Evolutionary conservation across 2,113 vertebrate species (phyloP).

Genomic region (Saguinus imperator): DNA sequence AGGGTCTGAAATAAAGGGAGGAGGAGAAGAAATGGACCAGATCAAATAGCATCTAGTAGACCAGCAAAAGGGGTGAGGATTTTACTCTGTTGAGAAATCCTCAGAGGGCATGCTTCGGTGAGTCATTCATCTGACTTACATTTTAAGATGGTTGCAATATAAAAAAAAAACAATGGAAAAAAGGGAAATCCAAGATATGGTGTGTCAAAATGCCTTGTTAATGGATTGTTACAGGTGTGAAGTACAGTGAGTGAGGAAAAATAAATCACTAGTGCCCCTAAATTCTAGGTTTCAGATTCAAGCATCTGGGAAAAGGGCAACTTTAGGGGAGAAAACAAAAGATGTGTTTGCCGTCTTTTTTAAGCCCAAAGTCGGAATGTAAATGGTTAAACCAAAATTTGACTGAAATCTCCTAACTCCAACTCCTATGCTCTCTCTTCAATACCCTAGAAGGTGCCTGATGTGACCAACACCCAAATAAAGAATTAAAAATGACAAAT

Average conservation of each 20-base stretch:
- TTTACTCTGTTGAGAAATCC: not conserved
- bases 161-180: not conserved
- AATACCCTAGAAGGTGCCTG: not conserved
- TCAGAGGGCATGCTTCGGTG: not conserved
- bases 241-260: not conserved
- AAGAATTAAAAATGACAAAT: slow-evolving; percentile 9
- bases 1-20: not conserved
- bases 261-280: not conserved
- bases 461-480: not conserved
- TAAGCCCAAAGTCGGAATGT: not conserved
- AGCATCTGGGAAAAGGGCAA: not conserved
- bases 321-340: not conserved
- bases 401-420: not conserved
- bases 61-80: not conserved
- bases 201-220: not conserved
- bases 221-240: not conserved
- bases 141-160: not conserved
- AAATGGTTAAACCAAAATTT: slow-evolving; percentile 29
- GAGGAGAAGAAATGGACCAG: not conserved
- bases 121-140: not conserved
- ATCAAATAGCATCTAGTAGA: not conserved
- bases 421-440: not conserved
- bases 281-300: not conserved
- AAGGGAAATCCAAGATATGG: not conserved
- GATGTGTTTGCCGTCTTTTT: not conserved